Conservation (phyloP, 1,140 invertebrate genomes). For the Proctacanthus coquilletti region DNA sequence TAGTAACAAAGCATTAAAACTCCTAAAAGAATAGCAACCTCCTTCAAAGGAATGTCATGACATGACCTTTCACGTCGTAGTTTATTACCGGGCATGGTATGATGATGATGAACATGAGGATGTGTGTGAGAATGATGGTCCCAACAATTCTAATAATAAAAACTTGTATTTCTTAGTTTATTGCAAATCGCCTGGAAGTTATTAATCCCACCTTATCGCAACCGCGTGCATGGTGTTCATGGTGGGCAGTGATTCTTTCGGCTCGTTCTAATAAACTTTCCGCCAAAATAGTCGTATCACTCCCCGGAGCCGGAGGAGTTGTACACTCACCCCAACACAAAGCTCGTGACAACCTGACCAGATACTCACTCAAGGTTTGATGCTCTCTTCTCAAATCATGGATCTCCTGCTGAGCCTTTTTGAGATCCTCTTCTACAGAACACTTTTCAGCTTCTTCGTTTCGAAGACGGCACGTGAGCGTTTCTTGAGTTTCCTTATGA, state of each 20-base stretch:
- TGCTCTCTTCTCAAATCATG: slow-evolving; percentile 29
- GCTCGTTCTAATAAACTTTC: slow-evolving; percentile 59
- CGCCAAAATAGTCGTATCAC: slow-evolving; percentile 61
- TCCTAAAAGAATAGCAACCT: no score
- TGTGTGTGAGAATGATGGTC: slow-evolving; percentile 7
- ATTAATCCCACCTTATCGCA: slow-evolving; percentile 52
- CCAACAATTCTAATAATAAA: slow-evolving; percentile 8
- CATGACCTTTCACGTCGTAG: slow-evolving; percentile 55
- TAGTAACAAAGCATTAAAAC: background rate
- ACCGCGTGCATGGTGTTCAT: slow-evolving; percentile 61
- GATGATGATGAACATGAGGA: slow-evolving; percentile 11
- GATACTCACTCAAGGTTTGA: slow-evolving; percentile 21
- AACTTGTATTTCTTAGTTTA: no score
- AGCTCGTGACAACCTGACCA: slow-evolving; percentile 48
- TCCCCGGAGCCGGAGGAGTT: slow-evolving; percentile 39
- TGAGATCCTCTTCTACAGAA: slow-evolving; percentile 45
- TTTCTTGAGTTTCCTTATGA: slow-evolving; percentile 45
- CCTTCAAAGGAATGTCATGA: slow-evolving; percentile 45
- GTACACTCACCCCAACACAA: slow-evolving; percentile 25
- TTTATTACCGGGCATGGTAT: slow-evolving; percentile 21
- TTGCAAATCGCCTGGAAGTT: no score
- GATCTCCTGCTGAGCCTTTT: slow-evolving; percentile 56
- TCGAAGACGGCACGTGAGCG: slow-evolving; percentile 41
- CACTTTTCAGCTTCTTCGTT: slow-evolving; percentile 52
- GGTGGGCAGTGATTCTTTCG: slow-evolving; percentile 50